Evolutionary conservation across 92 coral and sea anemone species (phyloP).

Genomic region (Actinostola sp.): DNA sequence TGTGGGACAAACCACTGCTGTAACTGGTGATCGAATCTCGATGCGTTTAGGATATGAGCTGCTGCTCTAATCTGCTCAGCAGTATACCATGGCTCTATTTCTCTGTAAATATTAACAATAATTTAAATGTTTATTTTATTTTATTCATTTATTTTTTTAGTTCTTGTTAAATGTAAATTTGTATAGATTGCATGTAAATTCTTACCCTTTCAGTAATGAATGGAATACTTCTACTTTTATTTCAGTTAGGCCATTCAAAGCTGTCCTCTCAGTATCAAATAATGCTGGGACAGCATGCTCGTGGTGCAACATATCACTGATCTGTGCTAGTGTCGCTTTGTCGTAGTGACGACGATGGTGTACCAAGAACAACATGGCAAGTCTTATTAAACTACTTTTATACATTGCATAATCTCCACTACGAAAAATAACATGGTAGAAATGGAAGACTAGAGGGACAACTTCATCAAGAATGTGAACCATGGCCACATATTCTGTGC

Average conservation of each 20-base stretch:
- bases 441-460: conserved; percentile 55
- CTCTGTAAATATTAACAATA: conserved; percentile 18
- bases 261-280: neutral
- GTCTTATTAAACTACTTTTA: conserved; percentile 12
- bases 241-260: conserved; percentile 40
- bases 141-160: neutral
- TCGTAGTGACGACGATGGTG: conserved; percentile 49
- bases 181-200: neutral
- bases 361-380: conserved; percentile 41
- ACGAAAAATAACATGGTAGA: conserved; percentile 46
- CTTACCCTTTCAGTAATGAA: conserved; percentile 52
- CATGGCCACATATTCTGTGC: conserved; percentile 26
- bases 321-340: conserved; percentile 54
- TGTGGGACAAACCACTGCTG: conserved; percentile 31
- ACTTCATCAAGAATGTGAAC: conserved; percentile 40
- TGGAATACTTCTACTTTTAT: conserved; percentile 62
- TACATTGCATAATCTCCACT: conserved; percentile 16
- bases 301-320: conserved; percentile 42
- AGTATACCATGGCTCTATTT: conserved; percentile 53
- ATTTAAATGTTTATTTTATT: neutral
- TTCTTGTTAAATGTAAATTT: neutral
- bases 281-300: neutral
- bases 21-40: conserved; percentile 32
- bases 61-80: conserved; percentile 19
- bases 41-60: conserved; percentile 24